Evolutionary conservation across 2,797 vertebrate genomes (phyloP).

Genomic region (Acipenser ruthenus): DNA sequence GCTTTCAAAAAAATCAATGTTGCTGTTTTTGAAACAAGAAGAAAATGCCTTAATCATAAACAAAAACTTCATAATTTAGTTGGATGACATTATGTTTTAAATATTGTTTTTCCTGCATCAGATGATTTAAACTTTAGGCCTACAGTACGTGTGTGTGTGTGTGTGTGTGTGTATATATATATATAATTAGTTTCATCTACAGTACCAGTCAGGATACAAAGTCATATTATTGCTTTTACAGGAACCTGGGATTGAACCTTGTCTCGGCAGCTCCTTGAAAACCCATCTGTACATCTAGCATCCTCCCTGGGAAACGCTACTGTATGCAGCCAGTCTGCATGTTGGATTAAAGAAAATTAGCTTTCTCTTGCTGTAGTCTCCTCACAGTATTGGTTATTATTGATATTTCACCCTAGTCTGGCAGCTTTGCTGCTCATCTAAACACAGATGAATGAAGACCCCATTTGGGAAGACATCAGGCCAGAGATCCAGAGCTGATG

Average conservation of each 20-base stretch:
- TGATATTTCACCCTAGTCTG: constrained; percentile 65
- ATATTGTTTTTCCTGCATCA: too few species aligned
- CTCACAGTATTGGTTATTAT: constrained; percentile 35
- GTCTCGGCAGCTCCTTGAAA: neutral
- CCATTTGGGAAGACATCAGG: constrained; percentile 84
- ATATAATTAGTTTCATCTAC: too few species aligned
- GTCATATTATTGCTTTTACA: neutral
- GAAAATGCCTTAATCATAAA: too few species aligned
- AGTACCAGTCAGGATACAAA: too few species aligned
- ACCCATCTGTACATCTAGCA: neutral
- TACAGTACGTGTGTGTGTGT: too few species aligned
- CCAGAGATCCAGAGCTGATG: constrained; percentile 77
- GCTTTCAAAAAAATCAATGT: too few species aligned
- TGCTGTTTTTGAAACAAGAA: too few species aligned
- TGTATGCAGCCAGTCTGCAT: constrained; percentile 30
- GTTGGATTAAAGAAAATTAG: constrained; percentile 39
- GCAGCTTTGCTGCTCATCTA: constrained; percentile 83
- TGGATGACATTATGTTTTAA: too few species aligned
- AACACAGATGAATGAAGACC: constrained; percentile 98
- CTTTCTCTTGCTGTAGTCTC: constrained; percentile 30
- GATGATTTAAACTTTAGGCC: too few species aligned
- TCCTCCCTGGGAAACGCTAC: neutral
- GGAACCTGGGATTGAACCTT: constrained; percentile 14
- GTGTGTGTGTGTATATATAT: too few species aligned
- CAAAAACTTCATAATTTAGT: too few species aligned